phyloP scores from a whole-genome alignment of 2,797 vertebrate species.

The Pangasius sanitwongsei region DNA sequence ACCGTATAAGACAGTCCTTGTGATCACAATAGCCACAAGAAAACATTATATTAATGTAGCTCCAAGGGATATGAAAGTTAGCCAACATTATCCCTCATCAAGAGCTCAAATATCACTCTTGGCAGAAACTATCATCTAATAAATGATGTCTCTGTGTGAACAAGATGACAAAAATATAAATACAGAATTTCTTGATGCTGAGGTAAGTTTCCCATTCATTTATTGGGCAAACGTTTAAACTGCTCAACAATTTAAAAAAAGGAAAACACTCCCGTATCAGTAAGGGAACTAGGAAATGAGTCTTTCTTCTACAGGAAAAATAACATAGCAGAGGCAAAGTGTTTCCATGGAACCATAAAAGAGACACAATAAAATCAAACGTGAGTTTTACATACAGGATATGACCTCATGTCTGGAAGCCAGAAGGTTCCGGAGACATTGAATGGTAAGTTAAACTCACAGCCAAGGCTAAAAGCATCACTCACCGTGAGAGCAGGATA shows the following conservation, averaged over 20 bases:
- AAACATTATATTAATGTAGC: neutral
- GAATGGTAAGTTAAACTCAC: neutral
- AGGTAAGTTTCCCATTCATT: conserved; percentile 32
- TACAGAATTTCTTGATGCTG: conserved; percentile 46
- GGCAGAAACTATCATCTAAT: conserved; percentile 42
- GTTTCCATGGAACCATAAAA: conserved; percentile 29
- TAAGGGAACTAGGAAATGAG: conserved; percentile 21
- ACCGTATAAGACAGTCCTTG: neutral
- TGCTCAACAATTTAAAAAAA: conserved; percentile 20
- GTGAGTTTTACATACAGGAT: conserved; percentile 36
- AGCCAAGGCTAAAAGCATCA: conserved; percentile 40
- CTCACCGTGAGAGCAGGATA: conserved; percentile 93
- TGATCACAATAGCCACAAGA: neutral
- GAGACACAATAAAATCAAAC: conserved; percentile 32
- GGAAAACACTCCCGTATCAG: conserved; percentile 13
- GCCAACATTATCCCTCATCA: conserved; percentile 22
- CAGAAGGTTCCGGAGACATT: conserved; percentile 31
- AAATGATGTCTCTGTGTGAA: conserved; percentile 44
- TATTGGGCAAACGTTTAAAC: neutral
- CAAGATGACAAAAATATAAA: conserved; percentile 33
- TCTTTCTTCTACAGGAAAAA: conserved; percentile 50
- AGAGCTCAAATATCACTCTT: conserved; percentile 49
- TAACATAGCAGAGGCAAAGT: conserved; percentile 26
- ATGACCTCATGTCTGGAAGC: conserved; percentile 48
- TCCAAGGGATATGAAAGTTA: neutral